phyloP scores from a whole-genome alignment of 2,888 invertebrate species.

The Apodemia duryi region DNA sequence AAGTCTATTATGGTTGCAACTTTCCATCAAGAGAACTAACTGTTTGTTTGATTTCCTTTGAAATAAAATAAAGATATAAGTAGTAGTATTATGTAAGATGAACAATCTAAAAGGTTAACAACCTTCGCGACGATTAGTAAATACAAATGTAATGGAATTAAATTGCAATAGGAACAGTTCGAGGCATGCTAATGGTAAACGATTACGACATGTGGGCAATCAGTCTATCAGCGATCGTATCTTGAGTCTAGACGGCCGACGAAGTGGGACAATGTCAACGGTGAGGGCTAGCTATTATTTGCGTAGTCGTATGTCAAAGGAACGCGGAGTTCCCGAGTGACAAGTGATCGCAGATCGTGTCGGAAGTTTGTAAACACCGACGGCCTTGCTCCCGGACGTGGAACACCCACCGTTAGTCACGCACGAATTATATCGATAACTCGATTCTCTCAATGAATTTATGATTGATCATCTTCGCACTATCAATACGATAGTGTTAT shows the following conservation, averaged over 20 bases:
- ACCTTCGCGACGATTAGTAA: constrained; percentile 25
- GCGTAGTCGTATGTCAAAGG: constrained; percentile 66
- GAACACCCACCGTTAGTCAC: constrained; percentile 40
- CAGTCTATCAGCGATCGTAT: constrained; percentile 58
- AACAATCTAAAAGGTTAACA: constrained; percentile 27
- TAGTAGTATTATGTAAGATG: not conserved
- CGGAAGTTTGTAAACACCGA: constrained; percentile 75
- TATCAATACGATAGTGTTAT: constrained; percentile 21
- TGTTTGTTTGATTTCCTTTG: too few relatives aligned
- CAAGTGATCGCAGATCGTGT: constrained; percentile 63
- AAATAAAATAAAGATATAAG: too few relatives aligned
- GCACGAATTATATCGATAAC: constrained; percentile 52
- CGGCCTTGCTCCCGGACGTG: constrained; percentile 64
- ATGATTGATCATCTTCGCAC: constrained; percentile 25
- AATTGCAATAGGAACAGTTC: constrained; percentile 26
- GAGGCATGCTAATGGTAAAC: constrained; percentile 37
- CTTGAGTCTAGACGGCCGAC: constrained; percentile 59
- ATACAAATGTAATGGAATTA: constrained; percentile 20
- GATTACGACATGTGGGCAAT: constrained; percentile 48
- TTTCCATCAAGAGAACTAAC: too few relatives aligned
- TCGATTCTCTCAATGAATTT: constrained; percentile 26
- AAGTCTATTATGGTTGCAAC: too few relatives aligned
- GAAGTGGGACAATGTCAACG: constrained; percentile 72
- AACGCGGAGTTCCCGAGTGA: constrained; percentile 51
- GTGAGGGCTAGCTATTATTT: constrained; percentile 74